Base-by-base conservation (phyloP, 2,888 invertebrate species). In the Sminthurinus aureus region DNA sequence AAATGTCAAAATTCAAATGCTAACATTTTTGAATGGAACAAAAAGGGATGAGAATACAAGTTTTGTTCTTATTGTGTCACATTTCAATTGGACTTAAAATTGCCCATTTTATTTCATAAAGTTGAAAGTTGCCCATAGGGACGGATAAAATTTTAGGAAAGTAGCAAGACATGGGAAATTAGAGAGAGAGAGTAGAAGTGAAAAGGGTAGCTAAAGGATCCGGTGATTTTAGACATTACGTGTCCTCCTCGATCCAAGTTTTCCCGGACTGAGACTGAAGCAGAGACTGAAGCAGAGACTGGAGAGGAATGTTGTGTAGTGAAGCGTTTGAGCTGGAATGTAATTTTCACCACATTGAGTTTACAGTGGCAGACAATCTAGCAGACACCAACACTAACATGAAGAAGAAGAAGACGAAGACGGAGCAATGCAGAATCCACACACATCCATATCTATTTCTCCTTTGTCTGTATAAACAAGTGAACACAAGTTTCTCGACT, bases 261-360 rank as follows among this genome's bases (percentile, higher is more conserved):
- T n/a, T 20, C n/a, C 9, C n/a, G 18, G n/a, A 11, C n/a, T 64
- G 22, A 22, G 64, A n/a, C 26, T 24, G 50, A n/a, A n/a, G n/a
- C n/a, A n/a, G n/a, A 74, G 26, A 13, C 20, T 71, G 71, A n/a
- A 15, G 3, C 2, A 8, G 71, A n/a, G 13, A 4, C 3, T 71
- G 12, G 24, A 18, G 26, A 38, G 38, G 38, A n/a, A 11, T 20
- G 12, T 26, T 85, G 85, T 86, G 85, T 85, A 87, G 85, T 87
- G 87, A 86, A 84, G 86, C 85, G 86, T 85, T 82, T 83, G 87
- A 87, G 84, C 87, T 86, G 84, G 87, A 88, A 88, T 88, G 87
- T 83, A 88, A 88, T 88, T 88, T 87, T 86, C 86, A 87, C 86
- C 86, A 86, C 86, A 87, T 87, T 86, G 86, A 87, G 86, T 87